Evolutionary conservation across 2,113 vertebrate genomes (phyloP), one percentile per base, ranked within the genome.

Genomic region (Anguilla japonica): DNA sequence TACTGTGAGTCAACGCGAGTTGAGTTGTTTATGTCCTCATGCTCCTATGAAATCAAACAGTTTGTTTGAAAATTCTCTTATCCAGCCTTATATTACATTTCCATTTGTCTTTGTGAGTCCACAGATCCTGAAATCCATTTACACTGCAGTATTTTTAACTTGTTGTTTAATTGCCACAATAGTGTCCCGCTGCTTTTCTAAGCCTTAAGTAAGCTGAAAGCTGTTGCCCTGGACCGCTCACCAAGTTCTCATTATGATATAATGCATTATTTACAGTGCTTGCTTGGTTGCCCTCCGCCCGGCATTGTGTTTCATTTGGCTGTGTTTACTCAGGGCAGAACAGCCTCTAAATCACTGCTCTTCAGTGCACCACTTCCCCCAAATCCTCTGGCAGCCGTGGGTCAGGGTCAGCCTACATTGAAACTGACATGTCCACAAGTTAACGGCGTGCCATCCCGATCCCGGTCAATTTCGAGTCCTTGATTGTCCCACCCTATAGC

Each of bases 1-100:
- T 99, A 99, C 95, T 99, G 98, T 99, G 94, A 99, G 98, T 98
- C 93, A 41, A 41, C 75, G 39, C 1, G 34, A 8, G 1, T 34
- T 29, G 0, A 29, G 26, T 7, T n/a, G 26, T 29, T n/a, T 75
- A 5, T n/a, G 4, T 15, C 34, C 39, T 79, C 29, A 34, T 29
- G 29, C 39, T 34, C 75, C 75, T 11, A 40, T 39, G 8, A 53
- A 53, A 53, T 53, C 2, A 46, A 46, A 46, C 8, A 13, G 75
- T 3, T 34, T 26, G 67, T 22, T 75, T n/a, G 26, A 0, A 4
- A 75, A 75, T n/a, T 3, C 67, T 75, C 50, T 11, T 53, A 53
- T 53, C 50, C 50, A 53, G 50, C 7, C 8, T 53, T 53, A 53
- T 11, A 53, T 14, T 11, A 53, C 7, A 53, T 53, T 53, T 53